Conservation (phyloP, 2,888 invertebrate species). For the Orthonevra nobilis region DNA sequence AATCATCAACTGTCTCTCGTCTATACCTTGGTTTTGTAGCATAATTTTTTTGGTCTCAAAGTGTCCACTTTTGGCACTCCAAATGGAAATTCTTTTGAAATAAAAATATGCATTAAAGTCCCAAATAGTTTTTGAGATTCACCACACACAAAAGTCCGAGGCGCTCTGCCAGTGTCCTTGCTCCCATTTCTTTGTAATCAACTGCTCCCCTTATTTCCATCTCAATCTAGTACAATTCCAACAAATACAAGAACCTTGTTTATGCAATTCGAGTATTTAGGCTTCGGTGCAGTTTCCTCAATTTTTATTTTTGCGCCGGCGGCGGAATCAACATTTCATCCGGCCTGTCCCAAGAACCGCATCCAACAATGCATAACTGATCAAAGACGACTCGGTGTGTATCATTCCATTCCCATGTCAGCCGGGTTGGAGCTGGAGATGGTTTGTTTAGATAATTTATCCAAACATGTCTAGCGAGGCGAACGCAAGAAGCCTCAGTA, state of each 20-base stretch:
- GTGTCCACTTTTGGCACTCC: too few species aligned
- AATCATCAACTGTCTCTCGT: too few species aligned
- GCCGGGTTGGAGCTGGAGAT: constrained; percentile 56
- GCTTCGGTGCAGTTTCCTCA: constrained; percentile 64
- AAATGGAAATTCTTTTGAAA: too few species aligned
- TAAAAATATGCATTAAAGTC: too few species aligned
- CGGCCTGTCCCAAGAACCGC: constrained; percentile 39
- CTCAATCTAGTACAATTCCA: constrained; percentile 19
- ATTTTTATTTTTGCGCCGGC: background rate
- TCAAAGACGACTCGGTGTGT: constrained; percentile 48
- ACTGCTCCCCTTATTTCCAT: constrained; percentile 16
- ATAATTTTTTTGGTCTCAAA: too few species aligned
- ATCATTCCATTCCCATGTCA: constrained; percentile 48
- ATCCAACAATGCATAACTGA: constrained; percentile 65
- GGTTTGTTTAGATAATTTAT: constrained; percentile 65
- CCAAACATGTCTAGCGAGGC: constrained; percentile 54
- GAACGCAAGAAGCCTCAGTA: constrained; percentile 50
- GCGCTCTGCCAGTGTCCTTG: constrained; percentile 59
- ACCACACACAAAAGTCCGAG: too few species aligned
- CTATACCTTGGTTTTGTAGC: too few species aligned
- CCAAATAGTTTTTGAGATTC: too few species aligned
- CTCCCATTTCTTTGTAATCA: constrained; percentile 36
- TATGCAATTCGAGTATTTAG: constrained; percentile 56
- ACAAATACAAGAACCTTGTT: constrained; percentile 48
- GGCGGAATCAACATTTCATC: constrained; percentile 46